Evolutionary conservation across 2,888 invertebrate species (phyloP).

Genomic region (Plebejus anna): DNA sequence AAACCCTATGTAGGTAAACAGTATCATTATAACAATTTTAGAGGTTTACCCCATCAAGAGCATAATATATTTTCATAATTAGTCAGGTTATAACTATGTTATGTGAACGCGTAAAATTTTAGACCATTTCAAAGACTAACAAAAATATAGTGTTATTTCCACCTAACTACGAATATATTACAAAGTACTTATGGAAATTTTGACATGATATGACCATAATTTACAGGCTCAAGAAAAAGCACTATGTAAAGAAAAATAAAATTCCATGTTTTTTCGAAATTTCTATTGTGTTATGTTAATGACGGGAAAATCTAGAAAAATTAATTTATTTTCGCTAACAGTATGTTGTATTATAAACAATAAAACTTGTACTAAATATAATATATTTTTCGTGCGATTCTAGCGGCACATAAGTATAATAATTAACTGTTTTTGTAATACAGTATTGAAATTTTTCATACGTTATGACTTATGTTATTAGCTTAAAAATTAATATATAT

Average conservation of each 20-base stretch:
- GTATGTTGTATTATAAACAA: neutral
- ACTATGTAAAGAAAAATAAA: neutral
- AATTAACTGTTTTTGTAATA: neutral
- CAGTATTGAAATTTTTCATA: neutral
- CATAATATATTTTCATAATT: too few relatives aligned
- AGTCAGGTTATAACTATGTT: too few relatives aligned
- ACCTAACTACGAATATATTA: neutral
- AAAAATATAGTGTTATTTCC: too few relatives aligned
- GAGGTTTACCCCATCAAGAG: too few relatives aligned
- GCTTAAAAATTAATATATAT: neutral
- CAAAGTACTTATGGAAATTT: neutral
- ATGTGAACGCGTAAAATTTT: too few relatives aligned
- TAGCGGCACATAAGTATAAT: neutral
- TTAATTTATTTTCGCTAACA: neutral
- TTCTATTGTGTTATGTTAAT: conserved; percentile 2
- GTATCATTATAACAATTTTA: too few relatives aligned
- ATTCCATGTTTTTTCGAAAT: neutral
- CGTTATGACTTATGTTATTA: neutral
- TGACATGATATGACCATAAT: neutral
- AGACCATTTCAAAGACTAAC: too few relatives aligned
- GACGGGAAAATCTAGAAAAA: neutral
- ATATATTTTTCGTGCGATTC: conserved; percentile 14
- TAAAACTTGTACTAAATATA: neutral
- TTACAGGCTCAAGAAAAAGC: neutral
- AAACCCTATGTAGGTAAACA: too few relatives aligned